phyloP scores from a whole-genome alignment of 2,113 vertebrate genomes.

The Dicerorhinus sumatrensis region DNA sequence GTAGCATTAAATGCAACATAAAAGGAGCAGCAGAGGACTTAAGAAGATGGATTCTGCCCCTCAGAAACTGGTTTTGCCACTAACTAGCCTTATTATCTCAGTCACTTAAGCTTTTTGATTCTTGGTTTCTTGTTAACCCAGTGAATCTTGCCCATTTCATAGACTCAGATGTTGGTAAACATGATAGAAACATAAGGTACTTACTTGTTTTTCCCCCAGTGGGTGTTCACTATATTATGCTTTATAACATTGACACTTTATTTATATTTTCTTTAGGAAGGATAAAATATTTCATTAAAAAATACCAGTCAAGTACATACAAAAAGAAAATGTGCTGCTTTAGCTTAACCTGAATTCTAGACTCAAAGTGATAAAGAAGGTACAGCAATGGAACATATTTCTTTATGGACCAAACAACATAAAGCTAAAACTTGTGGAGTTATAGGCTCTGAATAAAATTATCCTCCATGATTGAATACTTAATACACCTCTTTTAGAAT shows the following conservation, averaged over 20 bases:
- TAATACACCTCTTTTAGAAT: not conserved
- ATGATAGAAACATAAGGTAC: not conserved
- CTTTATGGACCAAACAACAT: not conserved
- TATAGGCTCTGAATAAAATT: not conserved
- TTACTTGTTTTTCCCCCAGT: not conserved
- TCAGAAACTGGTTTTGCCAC: not conserved
- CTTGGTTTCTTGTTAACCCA: not conserved
- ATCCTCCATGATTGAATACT: not conserved
- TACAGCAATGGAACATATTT: not conserved
- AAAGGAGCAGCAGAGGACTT: not conserved
- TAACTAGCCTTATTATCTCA: not conserved
- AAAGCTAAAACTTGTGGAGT: not conserved
- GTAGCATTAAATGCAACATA: not conserved
- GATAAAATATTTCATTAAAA: not conserved
- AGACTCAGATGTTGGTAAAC: not conserved
- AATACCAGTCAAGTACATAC: not conserved
- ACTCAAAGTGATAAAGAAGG: not conserved
- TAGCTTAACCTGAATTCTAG: not conserved
- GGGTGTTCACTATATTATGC: not conserved
- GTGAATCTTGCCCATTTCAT: not conserved
- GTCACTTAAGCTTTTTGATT: not conserved
- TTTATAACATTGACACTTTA: not conserved
- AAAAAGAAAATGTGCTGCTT: not conserved
- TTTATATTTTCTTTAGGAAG: conserved; percentile 13
- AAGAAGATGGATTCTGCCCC: not conserved